Base-by-base conservation (phyloP, 2,113 vertebrate genomes). In the Coregonus clupeaformis region DNA sequence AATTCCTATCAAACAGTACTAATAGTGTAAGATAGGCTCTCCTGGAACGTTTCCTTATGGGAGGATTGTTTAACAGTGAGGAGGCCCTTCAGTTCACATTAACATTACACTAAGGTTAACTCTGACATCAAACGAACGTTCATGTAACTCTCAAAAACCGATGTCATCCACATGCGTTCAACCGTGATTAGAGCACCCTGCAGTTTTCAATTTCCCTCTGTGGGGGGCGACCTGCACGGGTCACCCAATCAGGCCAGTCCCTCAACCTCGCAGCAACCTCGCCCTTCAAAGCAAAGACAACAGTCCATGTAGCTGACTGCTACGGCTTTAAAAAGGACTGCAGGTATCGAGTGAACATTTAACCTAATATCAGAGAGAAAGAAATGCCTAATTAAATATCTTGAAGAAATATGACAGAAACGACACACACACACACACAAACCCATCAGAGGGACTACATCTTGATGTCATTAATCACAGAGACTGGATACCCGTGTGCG, bases 401-500 rank as follows among this genome's bases (percentile, higher is more conserved):
- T 81, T 74, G 76, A 77, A 84, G 55, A 64, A 73, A 83, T 72
- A 77, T 90, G 85, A 88, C 71, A 75, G 78, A 84, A 73, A 55
- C 67, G 76, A 63, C 20, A 72, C 57, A 60, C 69, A 71, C 70
- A 57, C 18, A 36, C 18, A 59, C 45, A 29, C 60, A 45, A 12
- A 27, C 36, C 24, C 69, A 45, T 68, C 60, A 71, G 36, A 71
- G 30, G 22, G 30, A 57, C 25, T 77, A 79, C 95, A 96, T 97
- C 95, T 98, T 98, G 95, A 92, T 92, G 91, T 95, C 94, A 96
- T 97, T 97, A 97, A 95, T 96, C 94, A 94, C 92, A 89, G 93
- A 93, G 95, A 97, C 90, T 89, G 36, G 36, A 42, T 42, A 42
- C 9, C 92, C 91, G 94, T 95, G 95, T 95, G 93, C 90, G 92